A percentile compares a stretch with the other conserved stretches of the same genome.
phyloP scores from a whole-genome alignment of 1,140 invertebrate species.

The Drosophila triauraria region DNA sequence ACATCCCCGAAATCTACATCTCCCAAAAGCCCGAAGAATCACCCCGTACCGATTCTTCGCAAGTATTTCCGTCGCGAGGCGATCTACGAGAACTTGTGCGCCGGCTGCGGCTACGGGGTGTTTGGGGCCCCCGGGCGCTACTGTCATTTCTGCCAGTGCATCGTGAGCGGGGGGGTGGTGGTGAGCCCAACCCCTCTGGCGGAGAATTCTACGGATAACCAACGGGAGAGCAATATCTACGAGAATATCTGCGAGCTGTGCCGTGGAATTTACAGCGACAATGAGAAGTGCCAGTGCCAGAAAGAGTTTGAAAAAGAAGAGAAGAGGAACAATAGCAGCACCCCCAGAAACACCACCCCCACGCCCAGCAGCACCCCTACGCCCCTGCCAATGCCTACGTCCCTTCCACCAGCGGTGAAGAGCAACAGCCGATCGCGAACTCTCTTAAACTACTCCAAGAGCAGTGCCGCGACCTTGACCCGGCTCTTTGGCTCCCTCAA shows the following conservation, averaged over 20 bases:
- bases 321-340: not conserved
- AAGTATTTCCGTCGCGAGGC: constrained; percentile 74
- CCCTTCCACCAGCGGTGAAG: constrained; percentile 15
- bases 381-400: constrained; percentile 7
- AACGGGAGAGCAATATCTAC: constrained; percentile 64
- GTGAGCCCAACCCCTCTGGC: not conserved
- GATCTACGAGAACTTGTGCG: constrained; percentile 82
- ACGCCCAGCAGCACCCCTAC: constrained; percentile 6
- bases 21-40: constrained; percentile 1
- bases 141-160: constrained; percentile 79
- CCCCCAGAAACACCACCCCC: constrained; percentile 1
- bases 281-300: constrained; percentile 55
- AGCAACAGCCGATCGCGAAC: constrained; percentile 55
- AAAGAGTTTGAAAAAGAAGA: not conserved
- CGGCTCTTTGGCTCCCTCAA: constrained; percentile 73
- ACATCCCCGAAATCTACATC: not conserved
- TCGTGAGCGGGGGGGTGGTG: constrained; percentile 66
- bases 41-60: constrained; percentile 51
- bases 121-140: constrained; percentile 76
- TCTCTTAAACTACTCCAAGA: constrained; percentile 62
- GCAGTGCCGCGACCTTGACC: constrained; percentile 65
- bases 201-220: not conserved
- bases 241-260: constrained; percentile 78
- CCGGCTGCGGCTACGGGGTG: constrained; percentile 80
- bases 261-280: constrained; percentile 69